Base-by-base conservation (phyloP, 2,888 invertebrate species). In the Tribolium freemani region DNA sequence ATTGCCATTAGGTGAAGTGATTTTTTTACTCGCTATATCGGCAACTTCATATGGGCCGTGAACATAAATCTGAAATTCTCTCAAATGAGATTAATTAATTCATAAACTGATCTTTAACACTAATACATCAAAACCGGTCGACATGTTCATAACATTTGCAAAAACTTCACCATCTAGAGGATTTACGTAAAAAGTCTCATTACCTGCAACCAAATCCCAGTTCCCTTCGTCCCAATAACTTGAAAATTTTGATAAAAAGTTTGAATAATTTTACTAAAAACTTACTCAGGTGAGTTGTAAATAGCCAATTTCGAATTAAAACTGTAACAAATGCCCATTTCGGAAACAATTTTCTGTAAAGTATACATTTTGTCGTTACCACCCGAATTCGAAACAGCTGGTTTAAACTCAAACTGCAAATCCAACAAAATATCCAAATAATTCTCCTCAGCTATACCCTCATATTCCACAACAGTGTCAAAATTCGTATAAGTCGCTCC, bases 91-190 rank as follows among this genome's bases (percentile, higher is more conserved):
- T 16, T 16, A 16, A 16, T 1, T 16, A 16, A 20, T 3, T 13
- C 26, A 57, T 8, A 21, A 26, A 6, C 2, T 64, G 45, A 31
- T 21, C 13, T 10, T 26, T 20, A 9, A 16, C 16, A 16, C 1
- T 3, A 11, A 89, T 80, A 93, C 93, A 81, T 90, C 88, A 80
- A 92, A 93, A 6, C 90, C 88, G 0, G 90, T 89, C 0, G 92
- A 91, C 79, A 93, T 87, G 79, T 93, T 92, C 69, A 92, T 90
- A n/a, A 93, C 88, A 84, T 93, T 92, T 0, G 91, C 91, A 83
- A 93, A 93, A n/a, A 93, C 91, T 85, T 93, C 93, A 0, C 93
- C 93, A 79, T 93, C 93, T 5, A 93, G 81, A 0, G 93, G 93
- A 85, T 92, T 93, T 0, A 93, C 90, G 44, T 87, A 89, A 50